Conservation (phyloP, 2,888 invertebrate species). For the Melolontha melolontha region DNA sequence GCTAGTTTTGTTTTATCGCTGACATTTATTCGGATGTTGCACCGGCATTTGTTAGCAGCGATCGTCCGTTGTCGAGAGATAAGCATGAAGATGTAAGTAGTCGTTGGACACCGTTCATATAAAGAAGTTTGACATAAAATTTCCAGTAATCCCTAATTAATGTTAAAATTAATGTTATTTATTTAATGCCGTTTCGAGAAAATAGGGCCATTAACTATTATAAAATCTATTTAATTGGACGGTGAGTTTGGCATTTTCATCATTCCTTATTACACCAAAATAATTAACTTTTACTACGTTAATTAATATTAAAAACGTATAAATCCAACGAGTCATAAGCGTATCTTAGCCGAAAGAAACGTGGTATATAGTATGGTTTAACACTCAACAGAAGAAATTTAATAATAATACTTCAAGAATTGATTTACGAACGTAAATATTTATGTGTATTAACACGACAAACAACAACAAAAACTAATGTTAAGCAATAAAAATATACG, state of each 20-base stretch:
- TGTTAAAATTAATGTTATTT: constrained; percentile 29
- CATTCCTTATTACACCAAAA: constrained; percentile 10
- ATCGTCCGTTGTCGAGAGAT: constrained; percentile 43
- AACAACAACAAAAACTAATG: no score
- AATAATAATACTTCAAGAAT: no score
- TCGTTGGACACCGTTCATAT: constrained; percentile 37
- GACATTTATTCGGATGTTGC: constrained; percentile 51
- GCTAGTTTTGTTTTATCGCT: constrained; percentile 49
- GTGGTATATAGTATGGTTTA: no score
- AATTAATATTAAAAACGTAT: constrained; percentile 19
- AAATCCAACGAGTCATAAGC: background rate
- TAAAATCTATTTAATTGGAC: constrained; percentile 8
- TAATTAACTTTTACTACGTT: constrained; percentile 22
- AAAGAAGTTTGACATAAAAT: constrained; percentile 30
- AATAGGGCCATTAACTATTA: constrained; percentile 2
- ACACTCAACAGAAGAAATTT: no score
- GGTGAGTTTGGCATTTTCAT: constrained; percentile 13
- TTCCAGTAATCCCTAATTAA: constrained; percentile 28
- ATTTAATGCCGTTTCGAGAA: constrained; percentile 22
- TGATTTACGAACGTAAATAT: no score
- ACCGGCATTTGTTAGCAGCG: constrained; percentile 47
- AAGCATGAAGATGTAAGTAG: constrained; percentile 32
- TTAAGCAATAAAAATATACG: no score
- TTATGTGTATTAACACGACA: no score
- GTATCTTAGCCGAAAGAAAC: no score